Evolutionary conservation across 2,888 invertebrate genomes (phyloP), one percentile per base, ranked within the genome.

Genomic region (Syrista parreyssii): DNA sequence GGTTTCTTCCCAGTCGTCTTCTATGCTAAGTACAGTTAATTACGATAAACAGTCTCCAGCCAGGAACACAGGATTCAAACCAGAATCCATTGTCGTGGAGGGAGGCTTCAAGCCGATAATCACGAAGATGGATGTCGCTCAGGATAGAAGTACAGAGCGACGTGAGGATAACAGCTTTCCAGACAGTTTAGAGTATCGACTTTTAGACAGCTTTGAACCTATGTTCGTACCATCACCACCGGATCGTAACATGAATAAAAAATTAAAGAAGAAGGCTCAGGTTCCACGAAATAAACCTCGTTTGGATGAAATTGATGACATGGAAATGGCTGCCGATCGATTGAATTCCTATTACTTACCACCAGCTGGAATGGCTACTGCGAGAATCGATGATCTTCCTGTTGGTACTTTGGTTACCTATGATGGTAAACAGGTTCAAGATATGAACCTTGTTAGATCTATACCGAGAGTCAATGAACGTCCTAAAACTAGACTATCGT

Each of bases 31-130:
- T 55, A 9, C 55, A 9, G 55, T 2, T 55, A 55, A 55, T 55
- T 55, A 15, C n/a, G 33, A 33, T 12, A 31, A 12, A 11, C 12
- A 78, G n/a, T 30, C 78, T 74, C 33, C 23, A 55, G 96, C 96
- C 0, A 91, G 94, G 0, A 96, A 96, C 84, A 95, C 95, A 1
- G 96, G 96, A 0, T 97, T 97, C 84, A 95, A 96, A 88, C 96
- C 97, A 0, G 95, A 95, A 83, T 95, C 96, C 0, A 95, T 97
- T 9, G 95, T 97, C 0, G 95, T 97, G 23, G 97, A 97, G 91
- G 95, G 96, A 78, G 97, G 97, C 0, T 97, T 97, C 86, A 96
- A 95, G 82, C 97, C 97, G 0, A 97, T 97, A 33, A 93, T 95
- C 12, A 92, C 93, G 76, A 94, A 93, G 55, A 9, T 55, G 55